Base-by-base conservation (phyloP, 2,888 invertebrate genomes). In the Platycnemis pennipes region DNA sequence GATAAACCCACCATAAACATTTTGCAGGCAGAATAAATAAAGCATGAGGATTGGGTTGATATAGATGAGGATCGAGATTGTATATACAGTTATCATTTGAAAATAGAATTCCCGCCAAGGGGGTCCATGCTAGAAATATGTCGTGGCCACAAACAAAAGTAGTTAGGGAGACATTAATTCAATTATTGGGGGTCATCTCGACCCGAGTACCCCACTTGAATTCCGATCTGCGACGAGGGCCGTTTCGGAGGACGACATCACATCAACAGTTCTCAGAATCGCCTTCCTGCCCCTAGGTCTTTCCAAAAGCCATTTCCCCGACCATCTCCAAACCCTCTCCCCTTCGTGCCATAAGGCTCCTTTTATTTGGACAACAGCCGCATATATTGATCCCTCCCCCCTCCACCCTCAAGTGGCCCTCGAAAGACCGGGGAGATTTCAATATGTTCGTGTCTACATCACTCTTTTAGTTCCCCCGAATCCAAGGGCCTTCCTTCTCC, bases 341-440 rank as follows among this genome's bases (percentile, higher is more conserved):
- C 7, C 22, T 63, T 26, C 26, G 13, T 3, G 69, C 37, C 31
- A 77, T 26, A 26, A 63, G 26, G 37, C 69, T 11, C 8, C 31
- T 77, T 77, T 77, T 77, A 37, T 77, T 77, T 77, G 69, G 37
- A 37, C 69, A 77, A 77, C 69, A 26, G 63, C 63, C 63, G 26
- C 63, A 63, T n/a, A 37, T 77, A 77, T 77, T 77, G 69, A 31
- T 77, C 16, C 31, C n/a, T n/a, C n/a, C n/a, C n/a, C n/a, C n/a
- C n/a, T n/a, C n/a, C n/a, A n/a, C 37, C 69, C 69, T 77, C 31
- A 77, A 77, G n/a, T 77, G 69, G 31, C 37, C 37, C 37, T 77
- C 37, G n/a, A 13, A 31, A 8, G 31, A 31, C 37, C 69, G 8
- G 37, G 69, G 37, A 63, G 63, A 77, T 77, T 77, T 77, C 37